Evolutionary conservation across 2,113 vertebrate genomes (phyloP).

Genomic region (Chaetorhynchus papuensis): DNA sequence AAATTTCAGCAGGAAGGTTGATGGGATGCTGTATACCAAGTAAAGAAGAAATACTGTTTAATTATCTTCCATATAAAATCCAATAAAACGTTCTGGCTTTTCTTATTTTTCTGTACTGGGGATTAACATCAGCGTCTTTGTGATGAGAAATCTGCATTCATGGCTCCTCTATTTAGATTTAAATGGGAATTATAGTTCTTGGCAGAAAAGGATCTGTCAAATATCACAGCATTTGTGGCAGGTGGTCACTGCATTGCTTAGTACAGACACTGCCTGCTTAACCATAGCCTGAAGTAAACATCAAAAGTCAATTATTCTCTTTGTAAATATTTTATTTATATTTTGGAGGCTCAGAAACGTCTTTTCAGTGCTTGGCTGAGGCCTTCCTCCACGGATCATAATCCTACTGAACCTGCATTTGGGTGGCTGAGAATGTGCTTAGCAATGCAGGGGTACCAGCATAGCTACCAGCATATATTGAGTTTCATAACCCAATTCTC

Average conservation of each 20-base stretch:
- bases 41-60: slow-evolving; percentile 67
- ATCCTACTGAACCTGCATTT: background rate
- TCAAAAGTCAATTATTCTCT: slow-evolving; percentile 62
- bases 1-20: slow-evolving; percentile 52
- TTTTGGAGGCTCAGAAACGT: slow-evolving; percentile 30
- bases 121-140: slow-evolving; percentile 65
- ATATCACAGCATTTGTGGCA: slow-evolving; percentile 64
- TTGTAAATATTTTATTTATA: slow-evolving; percentile 64
- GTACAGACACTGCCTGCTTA: slow-evolving; percentile 52
- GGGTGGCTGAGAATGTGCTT: background rate
- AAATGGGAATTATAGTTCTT: slow-evolving; percentile 68
- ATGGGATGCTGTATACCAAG: slow-evolving; percentile 48
- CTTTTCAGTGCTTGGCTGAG: slow-evolving; percentile 25
- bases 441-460: background rate
- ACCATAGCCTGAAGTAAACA: slow-evolving; percentile 56
- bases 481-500: background rate
- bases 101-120: slow-evolving; percentile 60
- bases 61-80: slow-evolving; percentile 68
- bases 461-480: background rate
- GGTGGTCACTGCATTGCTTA: slow-evolving; percentile 61
- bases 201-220: slow-evolving; percentile 59
- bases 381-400: background rate
- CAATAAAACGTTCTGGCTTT: slow-evolving; percentile 65
- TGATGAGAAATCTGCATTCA: slow-evolving; percentile 63
- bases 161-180: slow-evolving; percentile 63